Conservation (phyloP, 2,113 vertebrate species). For the Gnathonemus longibarbis region DNA sequence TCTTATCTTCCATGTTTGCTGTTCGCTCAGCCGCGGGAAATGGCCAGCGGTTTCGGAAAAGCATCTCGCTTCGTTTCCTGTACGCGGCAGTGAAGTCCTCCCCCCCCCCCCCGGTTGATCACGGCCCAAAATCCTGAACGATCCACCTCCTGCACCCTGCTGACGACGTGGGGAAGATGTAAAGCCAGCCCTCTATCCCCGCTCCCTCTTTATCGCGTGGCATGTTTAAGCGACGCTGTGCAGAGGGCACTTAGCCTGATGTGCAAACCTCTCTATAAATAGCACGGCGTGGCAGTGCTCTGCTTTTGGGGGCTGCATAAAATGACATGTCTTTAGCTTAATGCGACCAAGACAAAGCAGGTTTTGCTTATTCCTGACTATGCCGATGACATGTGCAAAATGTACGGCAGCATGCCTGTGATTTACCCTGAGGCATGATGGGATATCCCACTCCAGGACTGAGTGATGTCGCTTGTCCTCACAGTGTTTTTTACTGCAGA, state of each 20-base stretch:
- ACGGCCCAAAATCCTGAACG: not conserved
- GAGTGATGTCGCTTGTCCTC: not conserved
- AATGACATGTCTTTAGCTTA: conserved; percentile 20
- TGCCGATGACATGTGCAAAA: not conserved
- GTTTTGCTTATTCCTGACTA: not conserved
- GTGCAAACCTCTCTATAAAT: conserved; percentile 37
- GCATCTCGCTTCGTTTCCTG: not conserved
- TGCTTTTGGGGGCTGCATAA: conserved; percentile 15
- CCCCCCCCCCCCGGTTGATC: not conserved
- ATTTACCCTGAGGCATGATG: conserved; percentile 6
- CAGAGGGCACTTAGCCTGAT: conserved; percentile 23
- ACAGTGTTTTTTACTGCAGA: conserved; percentile 23
- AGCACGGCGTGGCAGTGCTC: conserved; percentile 26
- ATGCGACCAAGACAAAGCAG: conserved; percentile 18
- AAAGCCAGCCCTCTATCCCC: not conserved
- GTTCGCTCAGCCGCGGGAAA: not conserved
- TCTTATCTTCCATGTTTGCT: not conserved
- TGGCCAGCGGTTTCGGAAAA: not conserved
- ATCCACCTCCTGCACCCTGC: not conserved
- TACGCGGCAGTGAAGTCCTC: not conserved
- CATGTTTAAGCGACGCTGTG: conserved; percentile 8
- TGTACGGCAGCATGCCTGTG: conserved; percentile 25
- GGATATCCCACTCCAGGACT: not conserved
- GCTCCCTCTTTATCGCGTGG: not conserved
- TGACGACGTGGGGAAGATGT: not conserved